These are phyloP conservation scores for Belgica antarctica DNA, from an alignment of 2,888 invertebrate genomes.

Conservation along the genomic window DNA sequence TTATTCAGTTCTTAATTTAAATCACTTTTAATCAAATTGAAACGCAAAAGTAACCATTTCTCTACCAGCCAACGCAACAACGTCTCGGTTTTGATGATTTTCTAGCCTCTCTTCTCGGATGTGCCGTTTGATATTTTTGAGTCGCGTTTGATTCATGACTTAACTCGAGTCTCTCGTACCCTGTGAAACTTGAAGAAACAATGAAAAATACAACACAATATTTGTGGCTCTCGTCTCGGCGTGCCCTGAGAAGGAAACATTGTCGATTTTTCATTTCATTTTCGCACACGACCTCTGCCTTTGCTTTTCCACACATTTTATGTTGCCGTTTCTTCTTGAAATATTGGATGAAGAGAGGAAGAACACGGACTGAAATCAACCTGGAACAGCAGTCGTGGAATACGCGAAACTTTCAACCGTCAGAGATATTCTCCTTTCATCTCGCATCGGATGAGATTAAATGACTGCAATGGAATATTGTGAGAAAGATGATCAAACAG, in stretches of 20 bases:
- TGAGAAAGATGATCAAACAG: conserved; percentile 40
- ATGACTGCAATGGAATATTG: conserved; percentile 6
- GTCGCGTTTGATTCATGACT: background rate
- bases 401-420: background rate
- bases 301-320: background rate
- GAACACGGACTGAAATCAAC: background rate
- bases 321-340: conserved; percentile 31
- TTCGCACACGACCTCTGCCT: background rate
- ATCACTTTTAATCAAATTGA: too few relatives aligned
- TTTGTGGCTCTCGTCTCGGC: conserved; percentile 33
- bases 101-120: background rate
- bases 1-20: too few relatives aligned
- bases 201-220: conserved; percentile 44
- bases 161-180: background rate
- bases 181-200: conserved; percentile 38
- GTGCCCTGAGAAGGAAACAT: background rate
- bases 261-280: conserved; percentile 12
- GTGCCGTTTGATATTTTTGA: conserved; percentile 1
- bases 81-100: background rate
- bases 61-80: background rate
- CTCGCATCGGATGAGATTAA: conserved; percentile 29
- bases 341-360: conserved; percentile 21
- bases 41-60: too few relatives aligned
- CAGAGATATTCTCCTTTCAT: conserved; percentile 1
- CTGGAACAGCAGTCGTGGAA: background rate